A percentile compares a stretch with the other conserved stretches of the same genome.
Conservation (phyloP, 2,888 invertebrate species). For the Eupithecia abbreviata region DNA sequence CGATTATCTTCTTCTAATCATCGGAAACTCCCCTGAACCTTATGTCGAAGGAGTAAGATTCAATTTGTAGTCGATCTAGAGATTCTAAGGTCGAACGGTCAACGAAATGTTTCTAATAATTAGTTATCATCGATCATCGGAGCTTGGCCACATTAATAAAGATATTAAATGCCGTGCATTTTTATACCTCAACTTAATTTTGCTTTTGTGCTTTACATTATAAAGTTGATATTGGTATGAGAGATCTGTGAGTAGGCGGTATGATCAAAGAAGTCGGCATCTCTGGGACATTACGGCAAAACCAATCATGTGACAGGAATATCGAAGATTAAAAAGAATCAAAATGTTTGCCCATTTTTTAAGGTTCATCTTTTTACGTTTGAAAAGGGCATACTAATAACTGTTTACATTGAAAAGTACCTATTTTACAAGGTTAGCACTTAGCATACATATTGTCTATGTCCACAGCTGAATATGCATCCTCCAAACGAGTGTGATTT, state of each 20-base stretch:
- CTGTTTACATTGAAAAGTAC: background rate
- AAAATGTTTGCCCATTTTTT: slow-evolving; percentile 64
- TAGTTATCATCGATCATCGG: slow-evolving; percentile 81
- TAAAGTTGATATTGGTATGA: slow-evolving; percentile 35
- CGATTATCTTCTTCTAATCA: slow-evolving; percentile 71
- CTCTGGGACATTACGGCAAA: slow-evolving; percentile 71
- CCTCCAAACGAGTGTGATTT: background rate
- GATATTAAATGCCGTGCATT: slow-evolving; percentile 75
- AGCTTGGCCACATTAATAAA: slow-evolving; percentile 78
- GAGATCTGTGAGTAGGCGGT: slow-evolving; percentile 55
- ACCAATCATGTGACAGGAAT: slow-evolving; percentile 75
- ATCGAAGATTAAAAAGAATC: slow-evolving; percentile 54
- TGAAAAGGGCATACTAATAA: slow-evolving; percentile 20
- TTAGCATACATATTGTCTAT: background rate
- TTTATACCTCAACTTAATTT: slow-evolving; percentile 15
- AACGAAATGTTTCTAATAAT: slow-evolving; percentile 80
- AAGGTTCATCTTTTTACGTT: slow-evolving; percentile 31
- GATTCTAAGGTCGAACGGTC: slow-evolving; percentile 66
- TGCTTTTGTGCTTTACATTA: background rate
- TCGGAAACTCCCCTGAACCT: slow-evolving; percentile 31
- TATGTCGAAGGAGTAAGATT: slow-evolving; percentile 32
- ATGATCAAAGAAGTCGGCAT: slow-evolving; percentile 72
- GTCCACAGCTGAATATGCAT: background rate
- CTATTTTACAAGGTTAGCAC: background rate
- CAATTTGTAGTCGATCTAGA: slow-evolving; percentile 35